Base-by-base conservation (phyloP, 1,140 invertebrate genomes). In the Zaprionus camerounensis region DNA sequence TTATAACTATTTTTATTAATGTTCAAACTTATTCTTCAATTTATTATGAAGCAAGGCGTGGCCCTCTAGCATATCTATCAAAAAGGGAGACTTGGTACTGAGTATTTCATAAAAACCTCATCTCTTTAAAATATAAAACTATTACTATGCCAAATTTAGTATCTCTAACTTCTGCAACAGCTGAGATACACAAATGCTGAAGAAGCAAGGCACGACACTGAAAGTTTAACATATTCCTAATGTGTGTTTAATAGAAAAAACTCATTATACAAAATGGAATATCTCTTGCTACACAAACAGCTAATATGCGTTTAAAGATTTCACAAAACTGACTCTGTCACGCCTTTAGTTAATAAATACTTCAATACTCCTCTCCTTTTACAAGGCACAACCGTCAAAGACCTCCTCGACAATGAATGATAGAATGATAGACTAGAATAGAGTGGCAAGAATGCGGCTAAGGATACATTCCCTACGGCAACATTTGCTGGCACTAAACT, bases 401-500 rank as follows among this genome's bases (percentile, higher is more conserved):
- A n/a, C 38, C 38, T 41, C 2, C 38, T 41, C 17, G 0, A 12
- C 73, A 75, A 82, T 83, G 67, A 75, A 72, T 81, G 67, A 78
- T 46, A 72, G 57, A 46, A 41, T 36, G 70, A 61, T 53, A 41
- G 24, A 78, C 38, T 77, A 65, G 69, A 70, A 20, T 12, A 51
- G 46, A 22, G n/a, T 5, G 15, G 15, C 38, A 20, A 12, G 17
- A 49, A 49, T 77, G 51, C 7, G 53, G 15, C 0, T 28, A 17
- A 13, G 20, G 20, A 51, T 22, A 20, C 46, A 2, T 13, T 13
- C 46, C 46, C 46, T 51, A 24, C 9, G 46, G 46, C 11, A 9
- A 15, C 41, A 46, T 46, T 46, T 46, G n/a, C 41, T 46, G 41
- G n/a, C 41, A 46, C 24, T 28, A 17, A 49, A 63, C 41, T 63